These are phyloP conservation scores for Melipona beecheii DNA, from an alignment of 2,888 invertebrate species.

Conservation along the genomic window DNA sequence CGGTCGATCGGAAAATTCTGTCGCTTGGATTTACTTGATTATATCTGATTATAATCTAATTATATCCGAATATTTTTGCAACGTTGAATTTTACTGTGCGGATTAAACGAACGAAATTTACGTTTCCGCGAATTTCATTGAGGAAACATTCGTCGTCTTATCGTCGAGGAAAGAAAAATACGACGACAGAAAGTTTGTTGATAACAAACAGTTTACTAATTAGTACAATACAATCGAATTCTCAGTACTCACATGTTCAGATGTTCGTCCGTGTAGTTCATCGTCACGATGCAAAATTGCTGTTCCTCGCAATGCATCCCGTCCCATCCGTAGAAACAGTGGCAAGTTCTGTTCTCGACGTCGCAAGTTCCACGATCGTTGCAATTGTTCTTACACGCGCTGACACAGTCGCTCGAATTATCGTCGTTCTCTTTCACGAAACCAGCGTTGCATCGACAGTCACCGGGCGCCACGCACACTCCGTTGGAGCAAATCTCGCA, in stretches of 20 bases:
- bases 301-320: constrained; percentile 70
- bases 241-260: constrained; percentile 27
- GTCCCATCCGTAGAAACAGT: constrained; percentile 73
- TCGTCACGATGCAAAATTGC: constrained; percentile 53
- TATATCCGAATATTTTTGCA: too few species aligned
- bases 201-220: too few species aligned
- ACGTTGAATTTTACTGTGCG: too few species aligned
- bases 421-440: constrained; percentile 74
- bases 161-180: too few species aligned
- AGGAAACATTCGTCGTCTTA: too few species aligned
- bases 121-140: neutral
- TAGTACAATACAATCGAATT: neutral
- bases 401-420: constrained; percentile 64
- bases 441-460: constrained; percentile 82
- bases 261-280: neutral
- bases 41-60: too few species aligned
- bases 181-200: too few species aligned
- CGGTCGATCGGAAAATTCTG: too few species aligned
- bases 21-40: too few species aligned
- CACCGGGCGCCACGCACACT: constrained; percentile 83
- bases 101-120: too few species aligned
- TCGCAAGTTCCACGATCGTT: constrained; percentile 69
- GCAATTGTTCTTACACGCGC: constrained; percentile 78
- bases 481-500: constrained; percentile 83
- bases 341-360: constrained; percentile 76